phyloP scores from a whole-genome alignment of 2,888 invertebrate genomes.

The Drosophila rubida region DNA sequence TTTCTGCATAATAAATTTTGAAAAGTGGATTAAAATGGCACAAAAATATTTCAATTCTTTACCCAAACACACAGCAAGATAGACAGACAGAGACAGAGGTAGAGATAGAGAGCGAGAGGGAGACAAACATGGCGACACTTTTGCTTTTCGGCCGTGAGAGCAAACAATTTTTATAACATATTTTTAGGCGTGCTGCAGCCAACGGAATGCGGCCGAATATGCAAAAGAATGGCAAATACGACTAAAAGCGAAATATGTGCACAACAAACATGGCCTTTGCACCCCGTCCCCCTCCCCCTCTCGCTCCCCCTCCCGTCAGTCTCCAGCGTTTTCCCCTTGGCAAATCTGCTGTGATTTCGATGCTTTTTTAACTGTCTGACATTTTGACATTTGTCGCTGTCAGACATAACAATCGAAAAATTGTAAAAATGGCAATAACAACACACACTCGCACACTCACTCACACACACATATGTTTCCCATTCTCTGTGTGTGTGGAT shows the following conservation, averaged over 20 bases:
- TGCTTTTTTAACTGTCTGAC: constrained; percentile 57
- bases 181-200: constrained; percentile 54
- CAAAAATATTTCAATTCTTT: constrained; percentile 46
- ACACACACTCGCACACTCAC: constrained; percentile 10
- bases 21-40: constrained; percentile 72
- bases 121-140: constrained; percentile 35
- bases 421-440: constrained; percentile 63
- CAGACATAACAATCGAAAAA: constrained; percentile 72
- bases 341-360: constrained; percentile 20
- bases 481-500: constrained; percentile 12
- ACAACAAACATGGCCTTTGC: constrained; percentile 24
- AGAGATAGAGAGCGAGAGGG: no score
- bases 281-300: neutral
- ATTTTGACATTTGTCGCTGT: constrained; percentile 74
- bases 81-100: neutral
- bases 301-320: neutral
- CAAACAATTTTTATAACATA: constrained; percentile 51
- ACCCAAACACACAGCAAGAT: constrained; percentile 2
- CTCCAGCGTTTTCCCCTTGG: constrained; percentile 5
- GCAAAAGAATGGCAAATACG: constrained; percentile 26
- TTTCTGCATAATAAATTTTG: constrained; percentile 74
- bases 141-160: constrained; percentile 44
- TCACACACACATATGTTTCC: neutral
- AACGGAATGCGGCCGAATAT: constrained; percentile 28
- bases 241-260: constrained; percentile 27